Evolutionary conservation across 2,797 vertebrate genomes (phyloP).

Genomic region (Carcharodon carcharias): DNA sequence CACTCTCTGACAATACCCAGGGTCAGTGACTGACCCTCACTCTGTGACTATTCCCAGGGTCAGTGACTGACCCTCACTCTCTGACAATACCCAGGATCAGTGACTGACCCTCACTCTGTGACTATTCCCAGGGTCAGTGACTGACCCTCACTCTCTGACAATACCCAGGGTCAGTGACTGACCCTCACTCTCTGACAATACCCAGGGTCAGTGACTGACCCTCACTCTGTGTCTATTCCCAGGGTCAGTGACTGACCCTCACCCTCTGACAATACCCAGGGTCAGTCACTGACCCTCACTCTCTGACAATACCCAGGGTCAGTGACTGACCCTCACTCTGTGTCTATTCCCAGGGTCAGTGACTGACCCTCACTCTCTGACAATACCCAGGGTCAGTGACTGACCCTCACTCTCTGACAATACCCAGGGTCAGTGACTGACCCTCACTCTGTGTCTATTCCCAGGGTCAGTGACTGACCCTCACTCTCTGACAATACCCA

Average conservation of each 20-base stretch:
- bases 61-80: background rate
- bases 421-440: background rate
- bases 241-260: too few relatives aligned
- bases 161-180: background rate
- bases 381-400: background rate
- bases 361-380: background rate
- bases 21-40: background rate
- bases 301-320: background rate
- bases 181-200: background rate
- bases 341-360: background rate
- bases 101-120: background rate
- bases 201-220: background rate
- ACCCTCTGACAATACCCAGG: too few relatives aligned
- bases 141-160: background rate
- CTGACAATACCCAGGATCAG: background rate
- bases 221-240: too few relatives aligned
- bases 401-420: background rate
- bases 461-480: background rate
- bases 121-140: background rate
- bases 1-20: background rate
- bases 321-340: background rate
- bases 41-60: background rate
- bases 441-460: background rate
- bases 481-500: background rate
- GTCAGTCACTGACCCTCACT: background rate